Base-by-base conservation (phyloP, 2,888 invertebrate species). In the Iphiclides podalirius region DNA sequence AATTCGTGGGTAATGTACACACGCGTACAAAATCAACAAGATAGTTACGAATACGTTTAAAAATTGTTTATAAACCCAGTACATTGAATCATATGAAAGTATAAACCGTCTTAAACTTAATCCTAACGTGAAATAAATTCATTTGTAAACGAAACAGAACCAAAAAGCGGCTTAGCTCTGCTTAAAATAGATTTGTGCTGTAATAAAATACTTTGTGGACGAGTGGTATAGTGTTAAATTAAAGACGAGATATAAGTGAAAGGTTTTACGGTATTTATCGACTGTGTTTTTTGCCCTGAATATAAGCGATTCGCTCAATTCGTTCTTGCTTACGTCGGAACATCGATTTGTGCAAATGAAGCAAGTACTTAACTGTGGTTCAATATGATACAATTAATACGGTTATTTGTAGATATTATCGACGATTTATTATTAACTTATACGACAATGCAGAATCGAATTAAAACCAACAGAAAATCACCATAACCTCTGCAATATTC, bases 41-140 rank as follows among this genome's bases (percentile, higher is more conserved):
- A n/a, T n/a, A n/a, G n/a, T n/a, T n/a, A n/a, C n/a, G n/a, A n/a
- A n/a, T n/a, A 26, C 8, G 26, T 1, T 26, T 8, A 26, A 26
- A 9, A 26, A 26, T 8, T 20, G 1, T 8, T 26, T 26, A 9
- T 26, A 26, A 26, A 26, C 26, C n/a, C 28, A 40, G 31, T 48
- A 48, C 28, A 47, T 31, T 28, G 33, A 48, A 41, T 41, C 37
- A 43, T 43, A 49, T 38, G 37, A 42, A 48, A 42, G 37, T 52
- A 52, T 42, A 52, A 52, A 52, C 44, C 40, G 38, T 34, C 44
- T 39, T 47, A 47, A 28, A 37, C 52, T 47, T 52, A 52, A 15
- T 34, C 40, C 52, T 52, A 52, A 47, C 9, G 3, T 9, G n/a
- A n/a, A n/a, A n/a, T n/a, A 26, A 26, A 26, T 8, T 26, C 26